Conservation (phyloP, 2,797 vertebrate species). For the Sebastes minor region DNA sequence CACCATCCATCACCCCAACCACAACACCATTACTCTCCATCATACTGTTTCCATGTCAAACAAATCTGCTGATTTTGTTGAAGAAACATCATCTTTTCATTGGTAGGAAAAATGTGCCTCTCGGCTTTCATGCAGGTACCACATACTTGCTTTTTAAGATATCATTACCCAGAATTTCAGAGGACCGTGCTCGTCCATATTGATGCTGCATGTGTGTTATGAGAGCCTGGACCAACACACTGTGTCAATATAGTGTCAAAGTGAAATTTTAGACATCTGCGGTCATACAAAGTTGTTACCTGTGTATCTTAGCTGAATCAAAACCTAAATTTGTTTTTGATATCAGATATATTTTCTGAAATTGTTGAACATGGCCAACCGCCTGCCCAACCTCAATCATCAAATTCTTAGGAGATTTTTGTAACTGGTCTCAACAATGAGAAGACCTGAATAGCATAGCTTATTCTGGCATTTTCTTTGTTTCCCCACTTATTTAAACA, state of each 20-base stretch:
- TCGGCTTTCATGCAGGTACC: conserved; percentile 25
- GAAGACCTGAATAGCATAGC: neutral
- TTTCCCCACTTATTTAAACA: neutral
- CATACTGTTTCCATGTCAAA: conserved; percentile 56
- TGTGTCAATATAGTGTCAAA: neutral
- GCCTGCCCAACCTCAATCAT: neutral
- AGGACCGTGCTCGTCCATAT: neutral
- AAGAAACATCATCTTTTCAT: conserved; percentile 40
- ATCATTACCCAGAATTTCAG: neutral
- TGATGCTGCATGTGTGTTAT: neutral
- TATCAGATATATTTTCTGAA: neutral
- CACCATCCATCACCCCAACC: conserved; percentile 70
- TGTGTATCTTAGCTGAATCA: neutral
- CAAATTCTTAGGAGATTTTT: neutral
- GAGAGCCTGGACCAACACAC: neutral
- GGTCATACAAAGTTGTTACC: neutral
- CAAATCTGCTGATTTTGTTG: conserved; percentile 41
- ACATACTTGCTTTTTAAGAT: conserved; percentile 6
- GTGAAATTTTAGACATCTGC: neutral
- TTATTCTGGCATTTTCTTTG: conserved; percentile 4
- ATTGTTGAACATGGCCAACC: neutral
- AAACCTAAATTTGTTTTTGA: conserved; percentile 9
- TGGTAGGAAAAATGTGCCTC: conserved; percentile 3
- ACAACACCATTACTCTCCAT: conserved; percentile 44
- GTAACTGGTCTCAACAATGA: neutral